Evolutionary conservation across 1,140 invertebrate genomes (phyloP).

Genomic region (Chlorops oryzae): DNA sequence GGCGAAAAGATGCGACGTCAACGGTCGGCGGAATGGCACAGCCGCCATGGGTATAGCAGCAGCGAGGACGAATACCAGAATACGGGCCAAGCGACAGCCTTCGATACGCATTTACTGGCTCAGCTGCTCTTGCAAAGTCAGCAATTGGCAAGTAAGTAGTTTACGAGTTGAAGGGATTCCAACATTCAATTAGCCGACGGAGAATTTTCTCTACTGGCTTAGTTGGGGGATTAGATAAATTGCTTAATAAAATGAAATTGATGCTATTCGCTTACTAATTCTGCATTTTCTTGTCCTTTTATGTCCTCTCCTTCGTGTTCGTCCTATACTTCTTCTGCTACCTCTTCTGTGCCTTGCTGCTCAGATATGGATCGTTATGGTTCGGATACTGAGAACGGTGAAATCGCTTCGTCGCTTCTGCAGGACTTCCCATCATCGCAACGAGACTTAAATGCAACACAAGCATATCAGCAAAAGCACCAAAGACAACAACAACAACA

Average conservation of each 20-base stretch:
- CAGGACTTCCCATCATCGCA: constrained; percentile 45
- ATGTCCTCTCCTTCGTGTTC: no score
- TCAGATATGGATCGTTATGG: constrained; percentile 56
- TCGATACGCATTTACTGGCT: constrained; percentile 50
- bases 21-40: constrained; percentile 57
- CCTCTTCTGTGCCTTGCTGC: constrained; percentile 7
- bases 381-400: constrained; percentile 56
- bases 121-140: constrained; percentile 54
- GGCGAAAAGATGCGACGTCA: constrained; percentile 51
- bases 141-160: constrained; percentile 51
- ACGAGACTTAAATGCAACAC: constrained; percentile 28
- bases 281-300: no score
- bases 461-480: constrained; percentile 25
- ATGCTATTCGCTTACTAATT: no score
- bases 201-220: no score
- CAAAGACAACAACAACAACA: constrained; percentile 38
- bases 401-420: constrained; percentile 33
- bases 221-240: no score
- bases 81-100: constrained; percentile 45
- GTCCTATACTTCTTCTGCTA: background rate
- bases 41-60: constrained; percentile 55
- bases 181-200: no score
- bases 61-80: constrained; percentile 57
- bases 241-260: no score
- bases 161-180: no score